Evolutionary conservation across 2,888 invertebrate species (phyloP).

Genomic region (Diabrotica balteata): DNA sequence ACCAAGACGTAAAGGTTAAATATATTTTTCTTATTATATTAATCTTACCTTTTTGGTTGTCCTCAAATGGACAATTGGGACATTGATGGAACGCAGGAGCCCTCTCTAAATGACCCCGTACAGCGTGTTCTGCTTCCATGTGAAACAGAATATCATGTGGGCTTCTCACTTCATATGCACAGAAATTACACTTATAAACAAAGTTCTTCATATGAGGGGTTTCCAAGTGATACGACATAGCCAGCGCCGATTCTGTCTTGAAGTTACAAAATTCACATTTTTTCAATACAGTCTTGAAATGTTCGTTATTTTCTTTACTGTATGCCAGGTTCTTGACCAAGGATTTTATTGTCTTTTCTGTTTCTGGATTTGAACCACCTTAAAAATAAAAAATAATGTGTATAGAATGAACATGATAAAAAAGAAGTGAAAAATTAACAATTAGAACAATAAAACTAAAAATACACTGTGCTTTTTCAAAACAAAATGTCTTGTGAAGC

Average conservation of each 20-base stretch:
- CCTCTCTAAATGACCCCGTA: slow-evolving; percentile 82
- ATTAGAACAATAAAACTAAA: too few relatives aligned
- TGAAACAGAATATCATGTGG: slow-evolving; percentile 90
- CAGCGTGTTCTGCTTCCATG: slow-evolving; percentile 89
- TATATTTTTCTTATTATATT: too few relatives aligned
- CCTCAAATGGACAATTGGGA: slow-evolving; percentile 92
- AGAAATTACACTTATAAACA: slow-evolving; percentile 74
- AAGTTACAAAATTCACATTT: slow-evolving; percentile 91
- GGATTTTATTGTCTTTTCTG: slow-evolving; percentile 81
- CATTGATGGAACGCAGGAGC: slow-evolving; percentile 91
- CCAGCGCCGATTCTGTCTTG: slow-evolving; percentile 84
- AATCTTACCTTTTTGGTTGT: slow-evolving; percentile 81
- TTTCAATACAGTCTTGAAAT: slow-evolving; percentile 71
- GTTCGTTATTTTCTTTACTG: slow-evolving; percentile 85
- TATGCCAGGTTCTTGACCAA: slow-evolving; percentile 85
- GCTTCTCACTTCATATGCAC: slow-evolving; percentile 66
- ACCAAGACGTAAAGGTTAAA: too few relatives aligned
- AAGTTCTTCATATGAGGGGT: slow-evolving; percentile 91
- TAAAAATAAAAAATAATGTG: background rate
- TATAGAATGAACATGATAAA: too few relatives aligned
- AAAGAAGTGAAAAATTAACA: too few relatives aligned
- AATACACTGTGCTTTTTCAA: too few relatives aligned
- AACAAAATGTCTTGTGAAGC: too few relatives aligned
- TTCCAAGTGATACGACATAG: slow-evolving; percentile 87
- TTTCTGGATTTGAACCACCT: slow-evolving; percentile 70